These are phyloP conservation scores for Peromyscus polionotus DNA, from an alignment of 2,113 vertebrate genomes.

Conservation along the genomic window DNA sequence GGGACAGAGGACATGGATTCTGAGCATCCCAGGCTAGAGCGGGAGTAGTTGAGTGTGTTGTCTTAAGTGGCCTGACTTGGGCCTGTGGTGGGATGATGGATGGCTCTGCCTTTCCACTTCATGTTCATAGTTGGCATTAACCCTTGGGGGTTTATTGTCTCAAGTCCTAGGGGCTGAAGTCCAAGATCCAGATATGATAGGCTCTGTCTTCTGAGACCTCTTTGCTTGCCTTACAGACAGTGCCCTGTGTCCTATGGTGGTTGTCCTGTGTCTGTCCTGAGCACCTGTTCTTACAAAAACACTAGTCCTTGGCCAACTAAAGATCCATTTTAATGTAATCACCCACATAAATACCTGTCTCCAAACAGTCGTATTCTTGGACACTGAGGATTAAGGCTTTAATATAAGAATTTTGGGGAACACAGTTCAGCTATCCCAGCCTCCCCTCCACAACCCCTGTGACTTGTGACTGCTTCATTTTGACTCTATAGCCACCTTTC, in stretches of 20 bases:
- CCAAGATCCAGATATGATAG: neutral
- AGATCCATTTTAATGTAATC: neutral
- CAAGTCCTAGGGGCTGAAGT: neutral
- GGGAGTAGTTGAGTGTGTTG: fast-evolving
- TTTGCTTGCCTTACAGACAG: fast-evolving
- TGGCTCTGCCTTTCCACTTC: neutral
- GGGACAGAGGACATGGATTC: fast-evolving
- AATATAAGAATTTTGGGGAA: neutral
- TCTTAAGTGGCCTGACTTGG: fast-evolving
- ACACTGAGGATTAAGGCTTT: too few species aligned
- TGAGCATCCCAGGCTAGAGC: neutral
- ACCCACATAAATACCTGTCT: neutral
- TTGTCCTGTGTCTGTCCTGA: neutral
- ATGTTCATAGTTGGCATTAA: neutral
- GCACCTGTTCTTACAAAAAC: neutral
- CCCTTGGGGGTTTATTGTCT: fast-evolving
- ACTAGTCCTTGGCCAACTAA: too few species aligned
- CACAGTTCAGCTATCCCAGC: fast-evolving
- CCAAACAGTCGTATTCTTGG: too few species aligned
- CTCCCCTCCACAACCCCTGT: fast-evolving
- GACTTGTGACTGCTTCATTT: fast-evolving
- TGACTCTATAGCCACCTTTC: fast-evolving
- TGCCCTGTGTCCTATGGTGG: fast-evolving
- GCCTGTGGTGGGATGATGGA: fast-evolving
- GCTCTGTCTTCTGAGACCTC: neutral